These are phyloP conservation scores for Solenodon paradoxus DNA, from an alignment of 2,113 vertebrate species.

Conservation along the genomic window DNA sequence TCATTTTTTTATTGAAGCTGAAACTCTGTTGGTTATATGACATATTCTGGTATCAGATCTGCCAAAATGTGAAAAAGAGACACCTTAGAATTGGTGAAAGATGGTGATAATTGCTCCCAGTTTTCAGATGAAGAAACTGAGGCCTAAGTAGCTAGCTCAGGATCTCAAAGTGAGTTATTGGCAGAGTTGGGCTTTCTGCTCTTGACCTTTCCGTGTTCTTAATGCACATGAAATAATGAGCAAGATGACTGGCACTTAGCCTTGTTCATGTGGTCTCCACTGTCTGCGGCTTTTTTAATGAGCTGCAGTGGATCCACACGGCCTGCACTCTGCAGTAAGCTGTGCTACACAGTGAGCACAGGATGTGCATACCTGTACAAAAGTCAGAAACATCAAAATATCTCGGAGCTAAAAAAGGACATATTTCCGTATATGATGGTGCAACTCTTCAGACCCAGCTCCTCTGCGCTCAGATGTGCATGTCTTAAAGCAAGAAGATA, in stretches of 20 bases:
- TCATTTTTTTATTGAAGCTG: neutral
- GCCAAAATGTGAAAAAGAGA: neutral
- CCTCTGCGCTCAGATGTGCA: neutral
- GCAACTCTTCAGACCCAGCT: neutral
- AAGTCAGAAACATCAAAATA: neutral
- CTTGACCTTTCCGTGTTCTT: neutral
- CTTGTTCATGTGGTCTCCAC: neutral
- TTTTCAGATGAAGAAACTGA: neutral
- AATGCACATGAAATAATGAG: too few relatives aligned
- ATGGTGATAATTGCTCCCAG: neutral
- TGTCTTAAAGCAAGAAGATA: neutral
- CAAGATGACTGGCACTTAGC: neutral
- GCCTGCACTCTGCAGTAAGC: neutral
- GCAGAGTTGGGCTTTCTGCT: neutral
- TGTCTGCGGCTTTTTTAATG: neutral
- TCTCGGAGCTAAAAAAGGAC: neutral
- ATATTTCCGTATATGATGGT: neutral
- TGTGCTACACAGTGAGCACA: accelerated
- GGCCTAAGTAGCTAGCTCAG: neutral
- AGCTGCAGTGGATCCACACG: accelerated
- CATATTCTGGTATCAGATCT: neutral
- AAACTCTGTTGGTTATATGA: neutral
- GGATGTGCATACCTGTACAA: neutral
- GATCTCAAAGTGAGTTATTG: neutral
- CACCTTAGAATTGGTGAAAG: neutral